A percentile compares a stretch with the other conserved stretches of the same genome.
Conservation (phyloP, 2,797 vertebrate species). For the Lepilemur ruficaudatus region DNA sequence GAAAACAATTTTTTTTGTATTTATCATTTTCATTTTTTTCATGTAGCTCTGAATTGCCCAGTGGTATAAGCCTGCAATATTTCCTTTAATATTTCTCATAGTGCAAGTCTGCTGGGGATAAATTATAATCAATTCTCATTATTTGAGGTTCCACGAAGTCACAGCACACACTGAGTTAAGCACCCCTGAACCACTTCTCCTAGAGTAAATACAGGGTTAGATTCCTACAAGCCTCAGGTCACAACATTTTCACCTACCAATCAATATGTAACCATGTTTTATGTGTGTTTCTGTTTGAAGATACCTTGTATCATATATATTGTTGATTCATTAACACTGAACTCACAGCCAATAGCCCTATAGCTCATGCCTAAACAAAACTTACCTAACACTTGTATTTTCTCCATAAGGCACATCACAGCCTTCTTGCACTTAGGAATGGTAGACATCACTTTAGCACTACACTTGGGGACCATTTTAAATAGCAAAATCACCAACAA, state of each 20-base stretch:
- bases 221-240: neutral
- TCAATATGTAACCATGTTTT: neutral
- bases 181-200: neutral
- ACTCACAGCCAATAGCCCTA: neutral
- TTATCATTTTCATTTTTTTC: neutral
- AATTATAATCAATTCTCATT: constrained; percentile 17
- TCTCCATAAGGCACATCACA: neutral
- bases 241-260: neutral
- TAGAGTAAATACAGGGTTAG: neutral
- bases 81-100: neutral
- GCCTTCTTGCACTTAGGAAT: neutral
- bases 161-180: neutral
- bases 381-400: neutral
- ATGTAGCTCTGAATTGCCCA: neutral
- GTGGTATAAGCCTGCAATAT: neutral
- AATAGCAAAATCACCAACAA: neutral
- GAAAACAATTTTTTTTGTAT: neutral
- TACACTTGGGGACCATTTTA: neutral
- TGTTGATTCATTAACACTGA: neutral
- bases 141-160: neutral
- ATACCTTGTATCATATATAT: neutral
- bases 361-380: neutral
- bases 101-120: neutral
- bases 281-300: neutral
- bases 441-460: neutral